Percentiles rank a stretch among this genome's conserved stretches.
Conservation (phyloP, 2,113 vertebrate species). For the Stigmatopora nigra region DNA sequence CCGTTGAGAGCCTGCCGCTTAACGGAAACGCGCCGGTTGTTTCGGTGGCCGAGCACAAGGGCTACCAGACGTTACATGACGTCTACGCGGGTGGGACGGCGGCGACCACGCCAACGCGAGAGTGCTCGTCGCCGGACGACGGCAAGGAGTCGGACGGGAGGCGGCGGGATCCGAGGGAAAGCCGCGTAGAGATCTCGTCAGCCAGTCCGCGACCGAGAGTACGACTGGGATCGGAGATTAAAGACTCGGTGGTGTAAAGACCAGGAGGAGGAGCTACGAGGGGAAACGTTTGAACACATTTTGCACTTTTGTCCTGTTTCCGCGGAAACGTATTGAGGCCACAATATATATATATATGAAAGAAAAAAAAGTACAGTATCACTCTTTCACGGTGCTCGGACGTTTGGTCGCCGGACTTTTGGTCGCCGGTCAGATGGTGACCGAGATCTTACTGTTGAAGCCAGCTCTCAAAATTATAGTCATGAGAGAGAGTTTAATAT, state of each 20-base stretch:
- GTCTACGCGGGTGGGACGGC: slow-evolving; percentile 80
- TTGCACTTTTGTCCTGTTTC: slow-evolving; percentile 59
- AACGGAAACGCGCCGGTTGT: slow-evolving; percentile 75
- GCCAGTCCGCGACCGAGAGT: slow-evolving; percentile 84
- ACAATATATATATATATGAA: too few species aligned
- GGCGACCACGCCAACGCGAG: slow-evolving; percentile 67
- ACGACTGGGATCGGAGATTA: slow-evolving; percentile 89
- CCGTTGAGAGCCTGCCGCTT: slow-evolving; percentile 80
- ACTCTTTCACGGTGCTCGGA: too few species aligned
- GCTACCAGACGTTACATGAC: slow-evolving; percentile 90
- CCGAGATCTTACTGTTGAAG: too few species aligned
- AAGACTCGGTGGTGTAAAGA: slow-evolving; percentile 89
- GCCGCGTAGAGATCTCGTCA: slow-evolving; percentile 81
- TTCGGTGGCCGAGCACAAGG: slow-evolving; percentile 78
- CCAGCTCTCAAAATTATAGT: too few species aligned
- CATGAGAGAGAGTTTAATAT: too few species aligned
- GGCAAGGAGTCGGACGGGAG: slow-evolving; percentile 79
- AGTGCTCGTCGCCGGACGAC: slow-evolving; percentile 70
- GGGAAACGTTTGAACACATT: slow-evolving; percentile 52
- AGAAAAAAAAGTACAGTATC: too few species aligned
- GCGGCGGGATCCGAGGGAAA: slow-evolving; percentile 80
- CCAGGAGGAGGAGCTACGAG: slow-evolving; percentile 45
- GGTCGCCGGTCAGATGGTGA: too few species aligned
- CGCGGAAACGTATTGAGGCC: too few species aligned
- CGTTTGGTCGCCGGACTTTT: too few species aligned